phyloP scores from a whole-genome alignment of 2,113 vertebrate genomes.

The Urocolius indicus region DNA sequence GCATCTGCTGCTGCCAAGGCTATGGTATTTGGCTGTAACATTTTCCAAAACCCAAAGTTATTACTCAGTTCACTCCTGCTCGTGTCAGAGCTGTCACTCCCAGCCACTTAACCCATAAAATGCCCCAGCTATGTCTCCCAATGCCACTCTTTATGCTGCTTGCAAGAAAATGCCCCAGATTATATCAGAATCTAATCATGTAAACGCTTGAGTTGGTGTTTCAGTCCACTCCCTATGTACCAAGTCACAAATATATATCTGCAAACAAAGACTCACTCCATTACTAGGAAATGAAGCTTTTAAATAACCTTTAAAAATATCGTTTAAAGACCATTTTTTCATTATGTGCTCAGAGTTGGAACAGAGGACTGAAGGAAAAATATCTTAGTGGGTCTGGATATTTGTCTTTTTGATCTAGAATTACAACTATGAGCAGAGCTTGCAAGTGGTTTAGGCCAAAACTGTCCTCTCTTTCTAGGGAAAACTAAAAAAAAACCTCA shows the following conservation, averaged over 20 bases:
- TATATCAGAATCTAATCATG: not conserved
- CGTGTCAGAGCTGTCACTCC: not conserved
- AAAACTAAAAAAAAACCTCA: not conserved
- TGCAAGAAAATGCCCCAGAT: not conserved
- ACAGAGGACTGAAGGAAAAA: not conserved
- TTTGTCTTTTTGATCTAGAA: not conserved
- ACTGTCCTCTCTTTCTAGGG: not conserved
- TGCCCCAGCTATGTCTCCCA: not conserved
- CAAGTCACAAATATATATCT: not conserved
- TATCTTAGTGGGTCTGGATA: not conserved
- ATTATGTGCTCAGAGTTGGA: not conserved
- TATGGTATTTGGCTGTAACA: rapidly evolving
- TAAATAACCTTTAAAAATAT: not conserved
- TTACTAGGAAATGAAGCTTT: not conserved
- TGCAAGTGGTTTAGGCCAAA: not conserved
- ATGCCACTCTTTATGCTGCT: not conserved
- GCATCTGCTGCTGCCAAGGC: not conserved
- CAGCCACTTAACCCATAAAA: not conserved
- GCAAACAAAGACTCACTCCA: not conserved
- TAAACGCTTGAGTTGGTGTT: not conserved
- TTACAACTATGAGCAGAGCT: not conserved
- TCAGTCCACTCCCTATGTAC: not conserved
- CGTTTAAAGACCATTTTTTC: not conserved
- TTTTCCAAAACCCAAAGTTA: not conserved
- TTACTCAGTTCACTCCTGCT: not conserved